Evolutionary conservation across 2,113 vertebrate genomes (phyloP), one percentile per base, ranked within the genome.

Genomic region (Phalacrocorax pelagicus): DNA sequence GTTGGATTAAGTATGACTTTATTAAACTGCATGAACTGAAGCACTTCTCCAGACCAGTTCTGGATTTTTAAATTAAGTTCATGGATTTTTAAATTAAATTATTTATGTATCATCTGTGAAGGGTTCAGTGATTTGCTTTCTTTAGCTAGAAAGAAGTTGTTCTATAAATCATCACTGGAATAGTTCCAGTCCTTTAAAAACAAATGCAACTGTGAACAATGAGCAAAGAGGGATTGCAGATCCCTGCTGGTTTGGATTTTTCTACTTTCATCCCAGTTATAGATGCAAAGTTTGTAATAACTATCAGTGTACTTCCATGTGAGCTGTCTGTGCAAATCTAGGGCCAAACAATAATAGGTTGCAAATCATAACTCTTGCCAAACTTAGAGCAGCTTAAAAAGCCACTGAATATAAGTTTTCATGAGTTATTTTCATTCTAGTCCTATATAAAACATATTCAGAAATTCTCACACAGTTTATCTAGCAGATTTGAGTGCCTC

Each of bases 401-500:
- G n/a, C 12, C 67, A 47, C 47, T 55, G 65, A 88, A 79, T 89
- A 51, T 42, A 82, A 89, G 61, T 62, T 62, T 71, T 66, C 55
- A 29, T 80, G 38, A 92, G 71, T 90, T 96, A 91, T 96, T 96
- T 96, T 96, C 73, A 86, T 58, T 70, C 26, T 74, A 59, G 26
- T 36, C 82, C 90, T 94, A 81, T 62, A 94, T 52, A 89, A 83
- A 96, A 42, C 62, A 66, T 92, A 83, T 81, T 88, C 61, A 91
- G 61, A 90, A 93, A 88, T 89, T 92, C 88, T 86, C 86, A 72
- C 54, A 47, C 32, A 84, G 65, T 52, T 88, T 80, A 74, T 92
- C 83, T 54, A 79, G 67, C 55, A 83, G 70, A 77, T 93, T 62
- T 95, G 85, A 94, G 82, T 63, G 51, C 49, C 65, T 92, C 83